Base-by-base conservation (phyloP, 2,888 invertebrate genomes). In the Gortyna flavago region DNA sequence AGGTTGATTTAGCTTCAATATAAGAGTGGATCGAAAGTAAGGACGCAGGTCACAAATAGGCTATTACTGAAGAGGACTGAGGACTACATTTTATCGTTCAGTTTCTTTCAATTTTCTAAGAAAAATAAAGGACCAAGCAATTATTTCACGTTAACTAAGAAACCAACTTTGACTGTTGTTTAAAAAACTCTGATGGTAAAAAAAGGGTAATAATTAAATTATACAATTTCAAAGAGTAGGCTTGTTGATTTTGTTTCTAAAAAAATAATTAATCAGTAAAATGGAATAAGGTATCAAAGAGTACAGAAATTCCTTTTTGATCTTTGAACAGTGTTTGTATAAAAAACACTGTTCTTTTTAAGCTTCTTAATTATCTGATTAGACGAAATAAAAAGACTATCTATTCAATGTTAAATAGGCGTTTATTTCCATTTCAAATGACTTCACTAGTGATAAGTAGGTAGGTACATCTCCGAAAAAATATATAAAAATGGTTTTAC, bases 201-300 rank as follows among this genome's bases (percentile, higher is more conserved):
- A 44, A 84, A 85, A 73, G 66, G 81, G n/a, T 77, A 81, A 71
- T 85, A 86, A 89, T 89, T 83, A 86, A 83, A 80, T 88, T 82
- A 86, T 41, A 72, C 75, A 73, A 83, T 87, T 80, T 87, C 84
- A 87, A 86, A 88, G 79, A 79, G 38, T 48, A 68, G n/a, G 35
- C 54, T 66, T 68, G 79, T 80, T 72, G 75, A 68, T 13, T 72
- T 79, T 79, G 66, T 71, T 59, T 16, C 13, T 79, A 79, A 85
- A 85, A 88, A 80, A 79, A 70, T 72, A 72, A 72, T 59, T 72
- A 74, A 83, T 71, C 81, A 70, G 82, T 86, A 78, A 81, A 77
- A 75, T 65, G 41, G 82, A 88, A 88, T 88, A 82, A 79, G 72
- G 81, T 86, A 86, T 87, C 88, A 88, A 89, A 88, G 87, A 79